Percentiles rank a stretch among this genome's conserved stretches.
These are phyloP conservation scores for Sebastes cheni DNA, from an alignment of 2,797 vertebrate species.

Conservation along the genomic window DNA sequence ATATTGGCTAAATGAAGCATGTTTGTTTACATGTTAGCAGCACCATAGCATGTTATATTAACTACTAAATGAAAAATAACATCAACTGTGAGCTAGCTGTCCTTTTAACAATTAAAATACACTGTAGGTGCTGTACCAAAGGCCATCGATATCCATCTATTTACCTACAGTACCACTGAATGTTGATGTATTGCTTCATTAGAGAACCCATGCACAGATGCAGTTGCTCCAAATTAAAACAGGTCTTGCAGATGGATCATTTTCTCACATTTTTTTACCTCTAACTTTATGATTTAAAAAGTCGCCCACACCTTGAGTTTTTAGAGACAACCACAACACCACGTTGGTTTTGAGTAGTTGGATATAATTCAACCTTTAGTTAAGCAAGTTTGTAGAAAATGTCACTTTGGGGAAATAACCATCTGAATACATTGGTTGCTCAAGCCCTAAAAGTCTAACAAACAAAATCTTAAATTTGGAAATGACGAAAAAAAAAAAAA, in stretches of 20 bases:
- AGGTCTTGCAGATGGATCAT: background rate
- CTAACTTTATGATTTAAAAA: background rate
- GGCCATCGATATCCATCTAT: background rate
- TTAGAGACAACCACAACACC: slow-evolving; percentile 17
- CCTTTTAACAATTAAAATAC: too few relatives aligned
- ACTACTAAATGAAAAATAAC: too few relatives aligned
- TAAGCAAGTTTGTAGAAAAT: slow-evolving; percentile 51
- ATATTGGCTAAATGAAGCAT: too few relatives aligned
- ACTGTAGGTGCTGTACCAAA: too few relatives aligned
- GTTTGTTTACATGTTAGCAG: too few relatives aligned
- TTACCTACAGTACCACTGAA: background rate
- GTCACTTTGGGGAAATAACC: slow-evolving; percentile 11
- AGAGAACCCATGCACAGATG: background rate
- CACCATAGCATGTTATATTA: too few relatives aligned
- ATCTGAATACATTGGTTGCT: slow-evolving; percentile 1
- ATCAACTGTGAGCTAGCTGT: too few relatives aligned
- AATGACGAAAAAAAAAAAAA: background rate
- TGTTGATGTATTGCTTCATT: background rate
- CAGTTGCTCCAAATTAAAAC: background rate
- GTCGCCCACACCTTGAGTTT: background rate
- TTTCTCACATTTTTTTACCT: background rate
- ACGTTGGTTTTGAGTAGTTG: background rate
- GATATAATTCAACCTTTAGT: slow-evolving; percentile 46
- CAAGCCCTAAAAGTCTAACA: slow-evolving; percentile 1
- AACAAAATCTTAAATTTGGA: slow-evolving; percentile 7